A percentile compares a stretch with the other conserved stretches of the same genome.
Conservation (phyloP, 2,797 vertebrate genomes). For the Sylvia borin region DNA sequence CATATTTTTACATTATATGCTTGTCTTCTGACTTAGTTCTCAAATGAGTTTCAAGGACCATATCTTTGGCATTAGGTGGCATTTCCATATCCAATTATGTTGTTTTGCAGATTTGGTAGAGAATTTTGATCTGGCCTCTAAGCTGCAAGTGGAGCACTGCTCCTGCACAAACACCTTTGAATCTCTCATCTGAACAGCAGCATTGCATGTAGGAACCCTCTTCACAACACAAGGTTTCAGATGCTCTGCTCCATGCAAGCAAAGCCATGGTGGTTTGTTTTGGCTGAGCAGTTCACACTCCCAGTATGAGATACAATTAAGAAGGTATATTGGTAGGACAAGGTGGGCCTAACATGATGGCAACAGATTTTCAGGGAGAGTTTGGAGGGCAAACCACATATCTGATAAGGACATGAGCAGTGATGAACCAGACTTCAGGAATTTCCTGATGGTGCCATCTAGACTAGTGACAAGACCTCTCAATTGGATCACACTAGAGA, state of each 20-base stretch:
- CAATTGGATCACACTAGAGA: not conserved
- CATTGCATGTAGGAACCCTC: not conserved
- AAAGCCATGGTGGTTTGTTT: not conserved
- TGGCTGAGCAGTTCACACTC: not conserved
- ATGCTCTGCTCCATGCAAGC: not conserved
- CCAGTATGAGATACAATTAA: fast-evolving
- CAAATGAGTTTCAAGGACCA: not conserved
- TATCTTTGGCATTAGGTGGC: not conserved
- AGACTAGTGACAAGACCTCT: not conserved
- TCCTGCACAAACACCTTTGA: not conserved
- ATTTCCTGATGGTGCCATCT: not conserved
- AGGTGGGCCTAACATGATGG: fast-evolving
- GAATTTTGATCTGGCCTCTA: not conserved
- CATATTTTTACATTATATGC: not conserved
- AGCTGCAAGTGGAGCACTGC: not conserved
- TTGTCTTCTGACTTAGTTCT: not conserved
- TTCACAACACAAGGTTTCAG: not conserved
- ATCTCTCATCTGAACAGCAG: not conserved
- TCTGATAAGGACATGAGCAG: not conserved
- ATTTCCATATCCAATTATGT: not conserved
- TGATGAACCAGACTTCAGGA: not conserved
- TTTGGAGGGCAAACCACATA: not conserved
- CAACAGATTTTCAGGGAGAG: not conserved
- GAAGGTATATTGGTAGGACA: not conserved
- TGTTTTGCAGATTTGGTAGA: not conserved